phyloP scores from a whole-genome alignment of 1,140 invertebrate genomes.

The Anagrus nilaparvatae region DNA sequence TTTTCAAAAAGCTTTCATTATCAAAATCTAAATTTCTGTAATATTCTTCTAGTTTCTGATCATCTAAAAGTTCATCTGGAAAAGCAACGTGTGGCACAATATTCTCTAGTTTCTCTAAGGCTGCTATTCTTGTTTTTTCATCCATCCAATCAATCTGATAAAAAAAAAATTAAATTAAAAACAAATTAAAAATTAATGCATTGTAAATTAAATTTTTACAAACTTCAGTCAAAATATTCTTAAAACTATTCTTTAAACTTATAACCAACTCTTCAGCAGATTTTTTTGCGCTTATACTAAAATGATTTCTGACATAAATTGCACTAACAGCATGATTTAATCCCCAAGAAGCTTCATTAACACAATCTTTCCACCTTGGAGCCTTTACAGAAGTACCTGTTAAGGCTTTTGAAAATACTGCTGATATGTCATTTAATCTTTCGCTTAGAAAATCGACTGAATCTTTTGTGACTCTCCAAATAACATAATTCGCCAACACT shows the following conservation, averaged over 20 bases:
- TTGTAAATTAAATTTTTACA: no score
- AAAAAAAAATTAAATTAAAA: no score
- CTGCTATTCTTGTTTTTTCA: conserved; percentile 46
- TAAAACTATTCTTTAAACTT: no score
- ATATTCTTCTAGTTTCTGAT: conserved; percentile 44
- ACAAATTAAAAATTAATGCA: no score
- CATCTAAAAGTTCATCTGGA: conserved; percentile 48
- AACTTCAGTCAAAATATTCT: no score
- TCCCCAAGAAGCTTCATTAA: conserved; percentile 40
- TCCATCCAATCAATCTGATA: conserved; percentile 59
- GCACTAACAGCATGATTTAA: conserved; percentile 46
- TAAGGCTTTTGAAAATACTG: no score
- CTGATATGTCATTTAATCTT: no score
- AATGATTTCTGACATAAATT: conserved; percentile 48
- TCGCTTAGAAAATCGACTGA: conserved; percentile 69
- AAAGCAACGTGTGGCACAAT: conserved; percentile 49
- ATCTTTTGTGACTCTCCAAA: conserved; percentile 58
- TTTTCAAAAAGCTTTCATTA: conserved; percentile 50
- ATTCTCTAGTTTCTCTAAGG: conserved; percentile 45
- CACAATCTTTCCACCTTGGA: conserved; percentile 47
- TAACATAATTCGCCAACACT: conserved; percentile 55
- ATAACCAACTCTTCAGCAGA: conserved; percentile 49
- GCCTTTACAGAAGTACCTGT: no score
- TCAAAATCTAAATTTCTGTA: conserved; percentile 47
- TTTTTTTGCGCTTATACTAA: conserved; percentile 42